phyloP scores from a whole-genome alignment of 37 sponge, comb jelly and placozoan genomes.

The Aplysina aerophoba region DNA sequence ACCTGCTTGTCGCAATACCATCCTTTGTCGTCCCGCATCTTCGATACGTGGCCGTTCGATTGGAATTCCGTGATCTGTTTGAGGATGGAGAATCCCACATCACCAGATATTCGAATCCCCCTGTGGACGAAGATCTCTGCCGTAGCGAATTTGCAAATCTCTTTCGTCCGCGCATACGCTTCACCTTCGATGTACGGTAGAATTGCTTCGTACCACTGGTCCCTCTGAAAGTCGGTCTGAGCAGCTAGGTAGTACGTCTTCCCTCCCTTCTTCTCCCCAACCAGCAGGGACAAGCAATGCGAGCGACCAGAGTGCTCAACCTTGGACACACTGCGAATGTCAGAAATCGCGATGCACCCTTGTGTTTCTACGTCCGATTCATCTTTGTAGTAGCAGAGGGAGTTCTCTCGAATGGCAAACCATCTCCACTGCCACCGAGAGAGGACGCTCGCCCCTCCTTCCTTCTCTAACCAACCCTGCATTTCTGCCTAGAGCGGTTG shows the following conservation, averaged over 20 bases:
- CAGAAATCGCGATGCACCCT: slow-evolving; percentile 47
- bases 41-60: slow-evolving; percentile 41
- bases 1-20: slow-evolving; percentile 75
- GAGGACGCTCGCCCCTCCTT: slow-evolving; percentile 57
- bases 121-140: slow-evolving; percentile 68
- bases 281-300: slow-evolving; percentile 60
- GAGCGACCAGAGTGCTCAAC: slow-evolving; percentile 55
- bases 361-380: slow-evolving; percentile 42
- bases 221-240: slow-evolving; percentile 34
- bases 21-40: slow-evolving; percentile 63
- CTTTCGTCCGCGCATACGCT: background rate
- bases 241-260: slow-evolving; percentile 77
- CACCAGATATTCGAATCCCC: slow-evolving; percentile 73
- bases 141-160: slow-evolving; percentile 57
- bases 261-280: slow-evolving; percentile 41
- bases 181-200: slow-evolving; percentile 14
- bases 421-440: slow-evolving; percentile 72
- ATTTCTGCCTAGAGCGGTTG: too few relatives aligned
- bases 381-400: slow-evolving; percentile 60
- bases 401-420: slow-evolving; percentile 53
- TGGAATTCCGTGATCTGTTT: slow-evolving; percentile 8
- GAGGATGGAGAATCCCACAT: slow-evolving; percentile 68
- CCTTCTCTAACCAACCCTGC: slow-evolving; percentile 76
- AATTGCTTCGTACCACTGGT: slow-evolving; percentile 69
- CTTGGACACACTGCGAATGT: slow-evolving; percentile 53